These are phyloP conservation scores for Mastacembelus armatus DNA, from an alignment of 2,797 vertebrate species.

Conservation along the genomic window DNA sequence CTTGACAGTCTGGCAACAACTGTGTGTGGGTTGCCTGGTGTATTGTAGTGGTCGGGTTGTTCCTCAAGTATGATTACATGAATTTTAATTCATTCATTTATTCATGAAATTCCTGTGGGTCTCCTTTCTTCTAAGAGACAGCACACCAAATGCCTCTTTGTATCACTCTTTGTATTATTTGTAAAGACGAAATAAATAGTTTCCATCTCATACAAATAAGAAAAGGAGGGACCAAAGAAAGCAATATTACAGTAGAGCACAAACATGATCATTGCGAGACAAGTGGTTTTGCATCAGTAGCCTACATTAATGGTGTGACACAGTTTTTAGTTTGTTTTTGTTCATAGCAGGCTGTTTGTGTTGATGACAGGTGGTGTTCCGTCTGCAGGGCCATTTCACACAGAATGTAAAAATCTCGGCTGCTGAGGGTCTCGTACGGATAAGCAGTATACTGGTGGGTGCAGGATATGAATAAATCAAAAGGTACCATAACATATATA, in stretches of 20 bases:
- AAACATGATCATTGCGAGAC: constrained; percentile 71
- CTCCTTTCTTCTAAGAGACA: constrained; percentile 78
- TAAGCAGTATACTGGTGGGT: constrained; percentile 45
- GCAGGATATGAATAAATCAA: constrained; percentile 74
- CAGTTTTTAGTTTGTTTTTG: constrained; percentile 76
- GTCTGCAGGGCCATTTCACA: constrained; percentile 63
- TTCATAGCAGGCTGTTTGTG: constrained; percentile 67
- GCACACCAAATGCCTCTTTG: constrained; percentile 72
- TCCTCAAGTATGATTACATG: constrained; percentile 84
- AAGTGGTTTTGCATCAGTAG: constrained; percentile 74
- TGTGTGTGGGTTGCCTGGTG: constrained; percentile 20
- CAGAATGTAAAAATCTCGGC: constrained; percentile 52
- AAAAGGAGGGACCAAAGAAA: constrained; percentile 73
- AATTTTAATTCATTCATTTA: constrained; percentile 87
- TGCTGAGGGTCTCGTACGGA: constrained; percentile 45
- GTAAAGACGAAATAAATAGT: constrained; percentile 81
- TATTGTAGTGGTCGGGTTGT: constrained; percentile 26
- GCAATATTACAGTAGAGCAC: constrained; percentile 65
- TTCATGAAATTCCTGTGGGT: constrained; percentile 84
- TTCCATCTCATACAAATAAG: constrained; percentile 73
- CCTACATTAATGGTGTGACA: constrained; percentile 73
- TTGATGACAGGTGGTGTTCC: constrained; percentile 72
- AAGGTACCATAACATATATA: constrained; percentile 50
- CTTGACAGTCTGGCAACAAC: constrained; percentile 55
- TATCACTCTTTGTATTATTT: constrained; percentile 79